Conservation (phyloP, 2,113 vertebrate genomes). For the Gasterosteus aculeatus region DNA sequence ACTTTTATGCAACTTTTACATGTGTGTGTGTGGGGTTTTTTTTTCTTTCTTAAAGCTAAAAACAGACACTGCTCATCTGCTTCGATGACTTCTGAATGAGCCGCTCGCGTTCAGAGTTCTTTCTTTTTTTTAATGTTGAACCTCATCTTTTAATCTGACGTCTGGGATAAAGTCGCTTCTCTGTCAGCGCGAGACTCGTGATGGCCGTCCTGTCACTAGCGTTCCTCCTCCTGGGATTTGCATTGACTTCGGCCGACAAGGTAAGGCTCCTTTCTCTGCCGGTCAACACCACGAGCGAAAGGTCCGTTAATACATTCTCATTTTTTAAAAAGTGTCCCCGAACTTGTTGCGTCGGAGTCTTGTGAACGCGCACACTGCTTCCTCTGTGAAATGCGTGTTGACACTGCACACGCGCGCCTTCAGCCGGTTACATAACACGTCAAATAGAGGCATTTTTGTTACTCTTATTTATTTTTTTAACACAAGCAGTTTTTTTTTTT, state of each 20-base stretch:
- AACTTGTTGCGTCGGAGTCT: neutral
- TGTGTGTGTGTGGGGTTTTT: neutral
- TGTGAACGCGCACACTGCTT: slow-evolving; percentile 33
- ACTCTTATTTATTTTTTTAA: neutral
- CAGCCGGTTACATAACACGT: slow-evolving; percentile 58
- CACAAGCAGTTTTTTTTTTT: slow-evolving; percentile 7
- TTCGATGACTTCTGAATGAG: slow-evolving; percentile 55
- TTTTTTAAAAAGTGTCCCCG: neutral
- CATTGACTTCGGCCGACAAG: slow-evolving; percentile 85
- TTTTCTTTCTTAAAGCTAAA: neutral
- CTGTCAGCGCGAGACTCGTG: slow-evolving; percentile 75
- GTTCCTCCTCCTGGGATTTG: slow-evolving; percentile 81
- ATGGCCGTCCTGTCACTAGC: slow-evolving; percentile 90
- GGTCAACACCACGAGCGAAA: neutral
- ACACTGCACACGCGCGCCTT: slow-evolving; percentile 44
- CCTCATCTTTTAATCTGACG: slow-evolving; percentile 22
- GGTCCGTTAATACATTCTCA: neutral
- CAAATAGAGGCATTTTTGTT: slow-evolving; percentile 45
- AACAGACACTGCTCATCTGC: slow-evolving; percentile 47
- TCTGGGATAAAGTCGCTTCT: slow-evolving; percentile 45
- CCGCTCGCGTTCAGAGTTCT: slow-evolving; percentile 41
- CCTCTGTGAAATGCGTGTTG: slow-evolving; percentile 52
- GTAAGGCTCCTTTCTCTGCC: slow-evolving; percentile 78
- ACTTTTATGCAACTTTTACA: slow-evolving; percentile 40
- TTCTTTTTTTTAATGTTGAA: neutral